Conservation (phyloP, 2,797 vertebrate genomes). For the Paramormyrops hopkinsi region DNA sequence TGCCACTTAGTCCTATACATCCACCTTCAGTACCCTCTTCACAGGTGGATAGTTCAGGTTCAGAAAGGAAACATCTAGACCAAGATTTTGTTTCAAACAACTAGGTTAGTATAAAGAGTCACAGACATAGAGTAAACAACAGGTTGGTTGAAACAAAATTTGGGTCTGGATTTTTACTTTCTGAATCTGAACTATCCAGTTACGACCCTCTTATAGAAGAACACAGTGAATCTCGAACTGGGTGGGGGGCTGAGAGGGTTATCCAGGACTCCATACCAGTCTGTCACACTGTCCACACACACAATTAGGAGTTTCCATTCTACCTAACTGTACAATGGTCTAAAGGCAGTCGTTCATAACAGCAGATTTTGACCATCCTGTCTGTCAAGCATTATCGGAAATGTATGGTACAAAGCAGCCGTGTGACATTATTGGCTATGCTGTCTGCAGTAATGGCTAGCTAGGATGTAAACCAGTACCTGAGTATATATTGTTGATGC, state of each 20-base stretch:
- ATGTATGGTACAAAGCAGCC: background rate
- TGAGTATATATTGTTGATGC: conserved; percentile 90
- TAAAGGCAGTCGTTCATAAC: background rate
- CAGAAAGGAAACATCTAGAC: background rate
- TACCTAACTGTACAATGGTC: background rate
- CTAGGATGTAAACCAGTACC: conserved; percentile 49
- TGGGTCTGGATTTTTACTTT: background rate
- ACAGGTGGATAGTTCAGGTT: background rate
- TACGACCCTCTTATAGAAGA: background rate
- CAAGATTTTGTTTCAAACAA: background rate
- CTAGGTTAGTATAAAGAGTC: background rate
- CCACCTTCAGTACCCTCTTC: background rate
- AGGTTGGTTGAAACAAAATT: background rate
- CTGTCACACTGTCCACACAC: background rate
- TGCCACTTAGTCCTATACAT: background rate
- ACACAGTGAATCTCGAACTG: background rate
- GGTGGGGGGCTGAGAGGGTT: background rate
- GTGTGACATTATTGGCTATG: background rate
- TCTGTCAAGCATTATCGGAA: background rate
- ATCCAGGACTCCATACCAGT: background rate
- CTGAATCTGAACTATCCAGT: background rate
- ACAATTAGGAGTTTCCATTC: background rate
- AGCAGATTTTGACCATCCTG: background rate
- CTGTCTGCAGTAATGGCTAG: background rate
- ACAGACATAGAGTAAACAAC: background rate